phyloP scores from a whole-genome alignment of 2,797 vertebrate genomes.

The Pseudochaenichthys georgianus region DNA sequence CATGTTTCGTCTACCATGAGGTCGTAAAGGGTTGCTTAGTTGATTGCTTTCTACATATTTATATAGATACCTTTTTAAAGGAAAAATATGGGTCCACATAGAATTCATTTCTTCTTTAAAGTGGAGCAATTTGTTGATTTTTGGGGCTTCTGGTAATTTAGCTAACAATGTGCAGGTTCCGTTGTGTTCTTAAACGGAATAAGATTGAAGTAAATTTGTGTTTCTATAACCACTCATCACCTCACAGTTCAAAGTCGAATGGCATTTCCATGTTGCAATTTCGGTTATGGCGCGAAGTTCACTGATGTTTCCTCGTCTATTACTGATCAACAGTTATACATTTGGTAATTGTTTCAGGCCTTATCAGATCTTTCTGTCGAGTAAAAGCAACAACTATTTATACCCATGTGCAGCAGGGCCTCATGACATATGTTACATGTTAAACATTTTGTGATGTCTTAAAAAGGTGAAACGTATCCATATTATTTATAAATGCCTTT shows the following conservation, averaged over 20 bases:
- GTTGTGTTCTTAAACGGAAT: conserved; percentile 18
- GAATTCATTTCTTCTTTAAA: background rate
- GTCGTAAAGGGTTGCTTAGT: conserved; percentile 24
- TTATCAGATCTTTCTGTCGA: conserved; percentile 70
- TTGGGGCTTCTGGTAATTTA: conserved; percentile 4
- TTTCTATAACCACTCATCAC: conserved; percentile 34
- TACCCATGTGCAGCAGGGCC: conserved; percentile 59
- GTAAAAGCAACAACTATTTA: conserved; percentile 80
- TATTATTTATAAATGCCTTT: conserved; percentile 85
- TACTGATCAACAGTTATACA: conserved; percentile 37
- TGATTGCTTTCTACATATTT: conserved; percentile 24
- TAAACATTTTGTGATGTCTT: conserved; percentile 74
- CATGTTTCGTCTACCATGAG: conserved; percentile 13
- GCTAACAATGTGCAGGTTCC: conserved; percentile 14
- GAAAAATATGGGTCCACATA: conserved; percentile 25
- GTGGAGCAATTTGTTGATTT: conserved; percentile 11
- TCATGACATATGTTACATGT: conserved; percentile 73
- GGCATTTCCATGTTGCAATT: conserved; percentile 30
- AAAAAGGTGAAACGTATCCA: conserved; percentile 82
- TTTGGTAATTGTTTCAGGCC: conserved; percentile 55
- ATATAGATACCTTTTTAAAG: conserved; percentile 17
- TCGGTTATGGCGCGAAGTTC: conserved; percentile 48
- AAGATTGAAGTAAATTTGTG: conserved; percentile 46
- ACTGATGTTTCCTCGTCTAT: conserved; percentile 48
- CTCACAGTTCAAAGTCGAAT: conserved; percentile 25